These are phyloP conservation scores for Cassiopea xamachana DNA, from an alignment of 30 jellyfish, hydroid and myxozoan species.

Conservation along the genomic window DNA sequence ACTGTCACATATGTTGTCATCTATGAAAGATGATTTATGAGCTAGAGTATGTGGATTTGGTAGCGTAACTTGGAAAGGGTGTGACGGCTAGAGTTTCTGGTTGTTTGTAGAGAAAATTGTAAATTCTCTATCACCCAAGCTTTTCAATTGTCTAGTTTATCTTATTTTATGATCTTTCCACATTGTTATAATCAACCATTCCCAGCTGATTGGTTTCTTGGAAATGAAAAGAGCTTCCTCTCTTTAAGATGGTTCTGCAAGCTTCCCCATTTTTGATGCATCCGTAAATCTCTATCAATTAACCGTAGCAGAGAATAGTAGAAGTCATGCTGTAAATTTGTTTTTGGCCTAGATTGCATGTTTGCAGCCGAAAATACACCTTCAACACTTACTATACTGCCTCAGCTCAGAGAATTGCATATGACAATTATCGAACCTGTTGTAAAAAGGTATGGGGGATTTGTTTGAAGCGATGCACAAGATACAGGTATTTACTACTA, in stretches of 20 bases:
- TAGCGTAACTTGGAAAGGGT: too few species aligned
- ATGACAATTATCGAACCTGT: slow-evolving; percentile 88
- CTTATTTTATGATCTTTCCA: background rate
- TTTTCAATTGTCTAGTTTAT: background rate
- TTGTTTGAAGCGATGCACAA: slow-evolving; percentile 79
- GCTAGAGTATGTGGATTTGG: too few species aligned
- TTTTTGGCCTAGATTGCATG: slow-evolving; percentile 38
- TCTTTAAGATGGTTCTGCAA: too few species aligned
- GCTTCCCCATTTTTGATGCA: too few species aligned
- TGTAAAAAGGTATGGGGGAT: slow-evolving; percentile 73
- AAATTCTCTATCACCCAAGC: background rate
- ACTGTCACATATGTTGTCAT: too few species aligned
- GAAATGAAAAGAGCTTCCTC: too few species aligned
- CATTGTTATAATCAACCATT: too few species aligned
- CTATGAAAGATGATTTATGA: too few species aligned
- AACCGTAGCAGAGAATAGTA: background rate
- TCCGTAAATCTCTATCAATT: too few species aligned
- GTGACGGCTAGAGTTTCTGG: too few species aligned
- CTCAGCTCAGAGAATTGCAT: slow-evolving; percentile 63
- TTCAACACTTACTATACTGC: slow-evolving; percentile 63
- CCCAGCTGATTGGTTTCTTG: too few species aligned
- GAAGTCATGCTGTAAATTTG: background rate
- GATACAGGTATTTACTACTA: slow-evolving; percentile 66
- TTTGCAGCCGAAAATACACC: slow-evolving; percentile 63
- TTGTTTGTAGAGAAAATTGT: too few species aligned